Base-by-base conservation (phyloP, 2,888 invertebrate genomes). In the Allygus modestus region DNA sequence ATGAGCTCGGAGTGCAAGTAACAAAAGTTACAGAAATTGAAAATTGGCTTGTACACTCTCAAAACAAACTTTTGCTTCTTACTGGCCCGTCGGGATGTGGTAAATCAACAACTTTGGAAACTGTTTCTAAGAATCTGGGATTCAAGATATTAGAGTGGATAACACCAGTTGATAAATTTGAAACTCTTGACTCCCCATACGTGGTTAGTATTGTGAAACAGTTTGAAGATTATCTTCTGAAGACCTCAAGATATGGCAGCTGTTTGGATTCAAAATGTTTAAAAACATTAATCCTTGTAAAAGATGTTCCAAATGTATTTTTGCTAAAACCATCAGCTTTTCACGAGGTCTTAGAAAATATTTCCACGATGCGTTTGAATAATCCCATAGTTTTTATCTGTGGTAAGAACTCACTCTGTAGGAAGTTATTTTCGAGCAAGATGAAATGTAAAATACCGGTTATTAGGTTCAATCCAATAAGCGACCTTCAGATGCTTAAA, bases 71-170 rank as follows among this genome's bases (percentile, higher is more conserved):
- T 86, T 91, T 97, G 51, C 89, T 97, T 5, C 88, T 98, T 28
- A 94, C 94, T 11, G 98, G 98, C 0, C 96, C 97, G 28, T 93
- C 97, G 0, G 98, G 98, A 0, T 93, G 94, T 89, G 97, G 97
- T 0, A 98, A 98, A 91, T 96, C 97, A 0, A 93, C 94, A 0
- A 94, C 96, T 0, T 88, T 97, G 0, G 92, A 92, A 84, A 92
- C 94, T 12, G 87, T 97, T 12, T 95, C 96, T 46, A 91, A 92
- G 83, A 93, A 94, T 87, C 90, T 94, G 86, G 91, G 92, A 33
- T 90, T 93, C 43, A 92, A 93, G 87, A 88, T 96, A 46, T 91
- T 93, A 46, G 97, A 97, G 90, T 98, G 97, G 97, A 93, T 94
- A 33, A 97, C 96, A 88, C 97, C 97, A 4, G 87, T 94, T 12